Percentiles rank a stretch among this genome's conserved stretches.
Evolutionary conservation across 2,797 vertebrate genomes (phyloP).

Genomic region (Chelon auratus): DNA sequence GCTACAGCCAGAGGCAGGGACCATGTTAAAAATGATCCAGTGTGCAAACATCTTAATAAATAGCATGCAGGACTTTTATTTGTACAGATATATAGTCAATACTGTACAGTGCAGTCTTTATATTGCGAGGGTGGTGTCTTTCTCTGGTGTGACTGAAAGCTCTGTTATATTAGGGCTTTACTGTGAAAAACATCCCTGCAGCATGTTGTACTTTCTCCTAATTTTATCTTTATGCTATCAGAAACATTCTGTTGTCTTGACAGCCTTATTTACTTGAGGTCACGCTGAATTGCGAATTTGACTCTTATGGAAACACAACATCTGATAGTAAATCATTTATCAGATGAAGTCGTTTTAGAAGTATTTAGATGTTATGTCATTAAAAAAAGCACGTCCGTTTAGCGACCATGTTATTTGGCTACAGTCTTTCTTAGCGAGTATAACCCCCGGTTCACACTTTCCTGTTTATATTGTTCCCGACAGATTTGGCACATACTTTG

Average conservation of each 20-base stretch:
- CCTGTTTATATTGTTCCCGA: slow-evolving; percentile 53
- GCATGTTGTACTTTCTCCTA: background rate
- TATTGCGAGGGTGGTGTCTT: background rate
- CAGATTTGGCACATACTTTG: slow-evolving; percentile 74
- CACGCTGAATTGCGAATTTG: background rate
- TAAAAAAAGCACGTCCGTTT: background rate
- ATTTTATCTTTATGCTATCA: background rate
- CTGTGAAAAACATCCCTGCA: background rate
- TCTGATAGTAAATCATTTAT: background rate
- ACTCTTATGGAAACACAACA: background rate
- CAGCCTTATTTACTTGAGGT: background rate
- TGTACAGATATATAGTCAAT: slow-evolving; percentile 32
- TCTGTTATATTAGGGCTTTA: too few species aligned
- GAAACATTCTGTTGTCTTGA: background rate
- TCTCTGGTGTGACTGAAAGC: background rate
- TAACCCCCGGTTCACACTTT: slow-evolving; percentile 21
- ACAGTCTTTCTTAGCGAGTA: background rate
- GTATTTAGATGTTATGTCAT: too few species aligned
- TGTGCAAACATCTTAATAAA: slow-evolving; percentile 43
- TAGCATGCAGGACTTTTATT: slow-evolving; percentile 36
- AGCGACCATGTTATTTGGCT: background rate
- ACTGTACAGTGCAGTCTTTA: background rate
- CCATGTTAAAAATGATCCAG: slow-evolving; percentile 38
- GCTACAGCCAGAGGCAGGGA: slow-evolving; percentile 30
- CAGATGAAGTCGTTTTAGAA: background rate